Evolutionary conservation across 2,113 vertebrate genomes (phyloP).

Genomic region (Furnarius figulus): DNA sequence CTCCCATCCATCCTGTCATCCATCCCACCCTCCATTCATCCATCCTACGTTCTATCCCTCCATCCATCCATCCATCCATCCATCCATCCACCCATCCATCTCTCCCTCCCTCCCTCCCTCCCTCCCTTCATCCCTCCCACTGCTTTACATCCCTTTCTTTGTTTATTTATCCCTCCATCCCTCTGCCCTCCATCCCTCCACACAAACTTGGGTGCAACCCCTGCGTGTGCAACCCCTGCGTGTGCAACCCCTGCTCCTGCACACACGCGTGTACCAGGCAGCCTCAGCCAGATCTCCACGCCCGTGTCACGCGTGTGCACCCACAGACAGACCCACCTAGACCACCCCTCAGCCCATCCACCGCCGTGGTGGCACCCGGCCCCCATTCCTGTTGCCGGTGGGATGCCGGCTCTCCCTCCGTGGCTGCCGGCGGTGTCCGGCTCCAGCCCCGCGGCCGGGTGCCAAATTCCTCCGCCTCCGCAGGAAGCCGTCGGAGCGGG

Average conservation of each 20-base stretch:
- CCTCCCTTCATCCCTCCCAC: not conserved
- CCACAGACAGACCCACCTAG: not conserved
- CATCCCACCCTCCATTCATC: not conserved
- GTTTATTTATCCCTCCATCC: not conserved
- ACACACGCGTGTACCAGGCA: not conserved
- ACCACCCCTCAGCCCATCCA: not conserved
- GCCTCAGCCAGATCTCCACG: not conserved
- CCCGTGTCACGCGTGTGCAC: not conserved
- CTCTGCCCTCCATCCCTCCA: too few relatives aligned
- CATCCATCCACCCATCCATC: not conserved
- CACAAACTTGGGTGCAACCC: not conserved
- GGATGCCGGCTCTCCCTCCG: not conserved
- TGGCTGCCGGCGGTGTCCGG: not conserved
- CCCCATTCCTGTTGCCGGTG: not conserved
- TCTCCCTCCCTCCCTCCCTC: not conserved
- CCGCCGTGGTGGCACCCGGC: fast-evolving
- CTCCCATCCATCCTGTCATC: not conserved
- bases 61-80: not conserved
- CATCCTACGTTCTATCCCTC: too few relatives aligned
- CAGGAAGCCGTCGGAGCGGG: not conserved
- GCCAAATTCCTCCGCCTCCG: conserved; percentile 40
- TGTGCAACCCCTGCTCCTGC: fast-evolving
- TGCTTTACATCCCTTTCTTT: not conserved
- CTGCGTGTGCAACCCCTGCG: not conserved
- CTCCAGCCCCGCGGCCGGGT: not conserved